These are phyloP conservation scores for Drosophila hawaiiensis DNA, from an alignment of 2,888 invertebrate species.

Conservation along the genomic window DNA sequence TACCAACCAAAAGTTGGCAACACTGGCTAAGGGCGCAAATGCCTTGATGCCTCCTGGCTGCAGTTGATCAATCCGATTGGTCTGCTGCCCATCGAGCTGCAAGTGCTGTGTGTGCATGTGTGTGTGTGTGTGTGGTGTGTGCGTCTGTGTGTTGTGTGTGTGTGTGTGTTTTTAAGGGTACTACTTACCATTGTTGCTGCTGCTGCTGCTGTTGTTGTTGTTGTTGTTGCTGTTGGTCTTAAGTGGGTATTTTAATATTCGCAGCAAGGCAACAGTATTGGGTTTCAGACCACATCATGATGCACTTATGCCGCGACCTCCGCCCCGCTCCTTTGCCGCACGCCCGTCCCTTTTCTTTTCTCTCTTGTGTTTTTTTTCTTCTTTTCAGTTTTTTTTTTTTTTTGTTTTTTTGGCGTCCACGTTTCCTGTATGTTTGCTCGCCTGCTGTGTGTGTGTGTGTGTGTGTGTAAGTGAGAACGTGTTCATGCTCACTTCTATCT, in stretches of 20 bases:
- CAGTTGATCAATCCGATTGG: constrained; percentile 48
- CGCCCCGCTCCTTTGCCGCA: constrained; percentile 26
- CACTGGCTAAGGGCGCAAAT: constrained; percentile 56
- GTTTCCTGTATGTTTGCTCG: constrained; percentile 55
- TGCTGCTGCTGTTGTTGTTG: constrained; percentile 31
- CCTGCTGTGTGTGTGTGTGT: constrained; percentile 45
- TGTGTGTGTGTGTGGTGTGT: constrained; percentile 2
- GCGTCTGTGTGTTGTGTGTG: constrained; percentile 10
- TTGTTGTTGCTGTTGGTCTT: constrained; percentile 58
- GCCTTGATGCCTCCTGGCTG: constrained; percentile 34
- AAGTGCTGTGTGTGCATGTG: constrained; percentile 5
- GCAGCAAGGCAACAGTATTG: constrained; percentile 74
- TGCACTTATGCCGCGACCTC: constrained; percentile 55
- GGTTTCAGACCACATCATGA: constrained; percentile 67
- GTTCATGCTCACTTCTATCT: constrained; percentile 68
- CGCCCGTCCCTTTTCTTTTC: constrained; percentile 22
- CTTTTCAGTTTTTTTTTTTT: neutral
- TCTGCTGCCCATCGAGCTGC: constrained; percentile 12
- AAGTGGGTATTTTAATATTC: constrained; percentile 78
- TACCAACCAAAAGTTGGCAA: neutral
- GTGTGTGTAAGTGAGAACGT: constrained; percentile 55
- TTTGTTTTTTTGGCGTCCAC: constrained; percentile 51
- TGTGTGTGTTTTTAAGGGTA: constrained; percentile 44
- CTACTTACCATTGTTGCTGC: constrained; percentile 43
- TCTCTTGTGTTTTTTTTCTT: constrained; percentile 15